Conservation (phyloP, 30 jellyfish, hydroid and myxozoan genomes). For the Aurelia aurita region DNA sequence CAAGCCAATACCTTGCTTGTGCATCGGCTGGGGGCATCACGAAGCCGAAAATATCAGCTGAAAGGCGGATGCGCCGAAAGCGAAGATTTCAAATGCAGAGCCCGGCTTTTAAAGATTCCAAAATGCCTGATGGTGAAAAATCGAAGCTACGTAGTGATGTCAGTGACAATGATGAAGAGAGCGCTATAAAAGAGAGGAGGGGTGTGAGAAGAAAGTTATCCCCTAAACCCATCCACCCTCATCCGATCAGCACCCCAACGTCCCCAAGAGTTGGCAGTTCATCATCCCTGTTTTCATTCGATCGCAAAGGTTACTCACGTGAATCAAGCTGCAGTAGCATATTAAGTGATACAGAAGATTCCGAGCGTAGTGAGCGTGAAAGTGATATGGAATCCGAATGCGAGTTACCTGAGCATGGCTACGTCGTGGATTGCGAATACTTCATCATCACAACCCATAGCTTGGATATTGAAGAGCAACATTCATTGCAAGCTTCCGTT, state of each 20-base stretch:
- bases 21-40: slow-evolving; percentile 96
- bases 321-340: slow-evolving; percentile 66
- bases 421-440: slow-evolving; percentile 88
- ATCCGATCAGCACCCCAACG: slow-evolving; percentile 24
- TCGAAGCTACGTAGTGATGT: slow-evolving; percentile 21
- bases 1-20: slow-evolving; percentile 52
- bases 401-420: slow-evolving; percentile 85
- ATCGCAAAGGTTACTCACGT: slow-evolving; percentile 31
- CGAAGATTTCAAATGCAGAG: slow-evolving; percentile 11
- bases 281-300: slow-evolving; percentile 18
- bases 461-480: slow-evolving; percentile 95
- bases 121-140: slow-evolving; percentile 7
- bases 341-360: slow-evolving; percentile 82
- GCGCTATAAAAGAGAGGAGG: slow-evolving; percentile 17
- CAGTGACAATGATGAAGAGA: slow-evolving; percentile 59
- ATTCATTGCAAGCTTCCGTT: slow-evolving; percentile 87
- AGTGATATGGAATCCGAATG: slow-evolving; percentile 93
- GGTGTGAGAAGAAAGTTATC: slow-evolving; percentile 26
- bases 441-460: slow-evolving; percentile 80
- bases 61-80: slow-evolving; percentile 19
- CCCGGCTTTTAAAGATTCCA: slow-evolving; percentile 19
- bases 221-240: slow-evolving; percentile 27
- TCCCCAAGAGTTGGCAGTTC: slow-evolving; percentile 20
- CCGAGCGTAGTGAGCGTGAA: slow-evolving; percentile 78
- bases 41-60: not conserved